Conservation (phyloP, 2,113 vertebrate species). For the Pelobates fuscus region DNA sequence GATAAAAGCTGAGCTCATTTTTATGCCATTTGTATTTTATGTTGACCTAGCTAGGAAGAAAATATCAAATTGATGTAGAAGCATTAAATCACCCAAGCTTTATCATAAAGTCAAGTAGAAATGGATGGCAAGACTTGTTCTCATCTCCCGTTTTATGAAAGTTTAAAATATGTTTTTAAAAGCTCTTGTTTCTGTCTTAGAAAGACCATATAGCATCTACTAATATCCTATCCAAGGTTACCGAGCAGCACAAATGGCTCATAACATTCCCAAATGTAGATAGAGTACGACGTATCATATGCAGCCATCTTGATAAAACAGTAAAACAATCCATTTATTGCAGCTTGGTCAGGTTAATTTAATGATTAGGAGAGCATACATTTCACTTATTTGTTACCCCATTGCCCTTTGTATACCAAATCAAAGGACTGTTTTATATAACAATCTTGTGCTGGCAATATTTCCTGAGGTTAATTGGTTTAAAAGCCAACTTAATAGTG, state of each 20-base stretch:
- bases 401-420: too few species aligned
- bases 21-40: conserved; percentile 51
- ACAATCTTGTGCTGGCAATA: not conserved
- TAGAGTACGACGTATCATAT: conserved; percentile 2
- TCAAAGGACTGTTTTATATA: not conserved
- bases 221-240: conserved; percentile 31
- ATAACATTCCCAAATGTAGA: conserved; percentile 15
- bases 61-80: conserved; percentile 48
- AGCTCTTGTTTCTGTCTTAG: conserved; percentile 30
- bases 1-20: conserved; percentile 48
- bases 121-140: conserved; percentile 40
- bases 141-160: conserved; percentile 44
- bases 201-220: not conserved
- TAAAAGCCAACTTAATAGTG: too few species aligned
- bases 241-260: conserved; percentile 21
- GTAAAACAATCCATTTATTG: conserved; percentile 23
- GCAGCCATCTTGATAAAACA: not conserved
- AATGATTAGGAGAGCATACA: not conserved
- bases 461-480: not conserved
- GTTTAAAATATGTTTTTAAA: conserved; percentile 45
- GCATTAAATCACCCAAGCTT: conserved; percentile 48
- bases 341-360: conserved; percentile 2
- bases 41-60: conserved; percentile 49
- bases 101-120: conserved; percentile 47
- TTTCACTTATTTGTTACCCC: not conserved